A percentile compares a stretch with the other conserved stretches of the same genome.
Conservation (phyloP, 35 echinoderm and acorn worm species). For the Apostichopus parvimensis region DNA sequence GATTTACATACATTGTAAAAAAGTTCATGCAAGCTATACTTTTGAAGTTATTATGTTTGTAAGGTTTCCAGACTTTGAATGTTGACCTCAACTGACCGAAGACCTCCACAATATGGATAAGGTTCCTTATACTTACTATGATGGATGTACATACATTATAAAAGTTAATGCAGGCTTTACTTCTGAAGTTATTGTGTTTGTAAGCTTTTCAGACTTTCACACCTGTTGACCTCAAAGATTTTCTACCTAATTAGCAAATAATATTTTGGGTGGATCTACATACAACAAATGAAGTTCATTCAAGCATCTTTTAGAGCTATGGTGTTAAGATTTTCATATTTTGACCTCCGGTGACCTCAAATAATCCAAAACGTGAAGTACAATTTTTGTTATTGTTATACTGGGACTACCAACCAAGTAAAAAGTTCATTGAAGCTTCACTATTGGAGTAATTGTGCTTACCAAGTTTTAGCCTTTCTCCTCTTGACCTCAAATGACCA, state of each 20-base stretch:
- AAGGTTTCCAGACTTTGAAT: too few relatives aligned
- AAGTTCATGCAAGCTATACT: too few relatives aligned
- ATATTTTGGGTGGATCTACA: not conserved
- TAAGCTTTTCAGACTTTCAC: not conserved
- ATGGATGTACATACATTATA: too few relatives aligned
- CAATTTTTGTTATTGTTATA: not conserved
- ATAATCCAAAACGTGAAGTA: not conserved
- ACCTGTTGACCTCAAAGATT: not conserved
- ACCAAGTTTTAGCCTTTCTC: not conserved
- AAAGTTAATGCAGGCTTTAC: not conserved
- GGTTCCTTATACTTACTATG: too few relatives aligned
- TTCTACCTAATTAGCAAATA: not conserved
- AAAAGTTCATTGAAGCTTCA: not conserved
- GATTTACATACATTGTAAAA: too few relatives aligned
- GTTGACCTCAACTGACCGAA: too few relatives aligned
- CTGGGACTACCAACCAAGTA: not conserved
- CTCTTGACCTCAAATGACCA: not conserved
- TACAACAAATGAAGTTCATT: not conserved
- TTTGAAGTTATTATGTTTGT: too few relatives aligned
- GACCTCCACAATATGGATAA: too few relatives aligned
- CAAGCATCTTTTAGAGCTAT: not conserved
- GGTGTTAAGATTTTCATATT: not conserved
- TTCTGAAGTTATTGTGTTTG: not conserved
- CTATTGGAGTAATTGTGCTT: not conserved
- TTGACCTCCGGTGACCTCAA: not conserved